Evolutionary conservation across 2,113 vertebrate species (phyloP), one percentile per base, ranked within the genome.

Genomic region (Brevimyrus niger): DNA sequence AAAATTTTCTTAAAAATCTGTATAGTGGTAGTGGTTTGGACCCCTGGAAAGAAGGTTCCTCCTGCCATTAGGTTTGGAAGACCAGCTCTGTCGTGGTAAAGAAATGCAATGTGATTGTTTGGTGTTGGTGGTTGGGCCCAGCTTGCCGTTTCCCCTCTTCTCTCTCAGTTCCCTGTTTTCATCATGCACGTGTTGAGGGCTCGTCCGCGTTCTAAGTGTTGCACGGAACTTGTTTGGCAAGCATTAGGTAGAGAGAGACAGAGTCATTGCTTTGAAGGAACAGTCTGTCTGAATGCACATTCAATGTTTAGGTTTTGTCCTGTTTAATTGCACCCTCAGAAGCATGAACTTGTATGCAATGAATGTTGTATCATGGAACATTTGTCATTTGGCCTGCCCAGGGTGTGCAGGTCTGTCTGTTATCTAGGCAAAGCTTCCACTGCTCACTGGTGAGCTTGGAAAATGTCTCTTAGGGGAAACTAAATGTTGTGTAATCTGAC

Each of bases 271-370:
- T 88, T 46, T 73, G 38, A 65, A 73, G 46, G 31, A 51, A 47
- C 23, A 7, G 23, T 23, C 38, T 51, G n/a, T 88, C 69, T 80
- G 69, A 76, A 48, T 88, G 87, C 87, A 51, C 69, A 65, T 61
- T 88, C 31, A 82, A 19, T 88, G 69, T 88, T 82, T 73, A 42
- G 53, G 19, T 86, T 35, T 88, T 88, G 38, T 69, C 46, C 2
- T 69, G 13, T 69, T 46, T 47, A 46, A 65, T 48, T 31, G 65
- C 69, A 69, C 47, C 85, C 48, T 31, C 23, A 86, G 27, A 86
- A 53, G 85, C 88, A 88, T 88, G 88, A 53, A 27, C n/a, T 76
- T 76, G 15, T 76, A 88, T 82, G 69, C 65, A 88, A 15, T 73
- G 53, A 88, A 46, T 10, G 46, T 83, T 88, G 11, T 10, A 80